These are phyloP conservation scores for Notarius quadriscutis DNA, from an alignment of 2,113 vertebrate species.

Conservation along the genomic window DNA sequence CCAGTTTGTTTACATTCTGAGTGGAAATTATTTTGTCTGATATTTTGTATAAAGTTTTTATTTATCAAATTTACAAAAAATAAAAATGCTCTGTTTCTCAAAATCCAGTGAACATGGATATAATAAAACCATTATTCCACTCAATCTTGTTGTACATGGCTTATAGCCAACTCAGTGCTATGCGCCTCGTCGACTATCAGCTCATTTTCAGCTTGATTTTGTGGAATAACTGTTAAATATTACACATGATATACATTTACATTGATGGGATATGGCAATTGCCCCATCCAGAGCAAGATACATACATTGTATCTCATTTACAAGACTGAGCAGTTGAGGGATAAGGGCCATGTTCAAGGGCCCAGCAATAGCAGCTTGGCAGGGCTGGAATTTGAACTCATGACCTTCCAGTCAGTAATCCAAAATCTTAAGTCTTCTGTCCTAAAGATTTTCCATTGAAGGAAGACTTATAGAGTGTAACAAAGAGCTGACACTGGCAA, in stretches of 20 bases:
- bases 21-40: too few species aligned
- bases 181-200: too few species aligned
- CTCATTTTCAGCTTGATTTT: too few species aligned
- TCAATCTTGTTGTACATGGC: too few species aligned
- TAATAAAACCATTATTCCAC: too few species aligned
- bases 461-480: background rate
- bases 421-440: background rate
- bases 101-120: too few species aligned
- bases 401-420: background rate
- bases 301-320: background rate
- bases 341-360: background rate
- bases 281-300: background rate
- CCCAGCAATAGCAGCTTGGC: background rate
- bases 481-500: background rate
- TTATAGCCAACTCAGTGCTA: too few species aligned
- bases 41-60: too few species aligned
- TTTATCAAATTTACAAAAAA: too few species aligned
- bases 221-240: too few species aligned
- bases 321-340: background rate
- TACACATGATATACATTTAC: background rate
- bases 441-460: background rate
- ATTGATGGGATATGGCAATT: background rate
- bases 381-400: background rate
- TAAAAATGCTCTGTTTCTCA: too few species aligned
- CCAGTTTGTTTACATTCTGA: too few species aligned